Evolutionary conservation across 1,140 invertebrate genomes (phyloP).

Genomic region (Zaprionus vittiger): DNA sequence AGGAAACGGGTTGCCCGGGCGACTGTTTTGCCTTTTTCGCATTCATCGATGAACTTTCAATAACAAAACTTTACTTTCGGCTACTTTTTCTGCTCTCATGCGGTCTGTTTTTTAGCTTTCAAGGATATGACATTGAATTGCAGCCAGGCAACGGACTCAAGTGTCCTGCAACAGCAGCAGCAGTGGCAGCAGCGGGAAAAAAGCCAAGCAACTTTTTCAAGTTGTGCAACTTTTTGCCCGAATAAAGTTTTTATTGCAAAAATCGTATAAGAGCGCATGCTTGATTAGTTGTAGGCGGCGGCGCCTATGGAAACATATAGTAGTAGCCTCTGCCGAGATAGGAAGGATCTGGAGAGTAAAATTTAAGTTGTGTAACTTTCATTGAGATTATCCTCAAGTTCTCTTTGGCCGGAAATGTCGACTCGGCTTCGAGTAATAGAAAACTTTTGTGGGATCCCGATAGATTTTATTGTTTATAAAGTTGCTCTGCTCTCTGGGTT

Average conservation of each 20-base stretch:
- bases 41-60: conserved; percentile 82
- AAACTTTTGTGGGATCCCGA: background rate
- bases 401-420: conserved; percentile 11
- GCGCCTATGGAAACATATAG: conserved; percentile 1
- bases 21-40: conserved; percentile 48
- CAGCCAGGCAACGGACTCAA: conserved; percentile 57
- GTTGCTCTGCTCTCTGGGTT: background rate
- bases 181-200: background rate
- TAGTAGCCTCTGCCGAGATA: background rate
- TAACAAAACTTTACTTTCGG: conserved; percentile 64
- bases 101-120: conserved; percentile 58
- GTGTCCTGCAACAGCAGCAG: conserved; percentile 41
- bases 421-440: background rate
- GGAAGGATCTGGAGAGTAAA: background rate
- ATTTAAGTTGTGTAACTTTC: conserved; percentile 5
- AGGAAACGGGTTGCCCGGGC: conserved; percentile 5
- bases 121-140: conserved; percentile 82
- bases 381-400: conserved; percentile 4
- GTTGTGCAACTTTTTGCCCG: conserved; percentile 20
- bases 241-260: conserved; percentile 38
- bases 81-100: conserved; percentile 30
- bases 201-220: conserved; percentile 44
- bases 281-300: conserved; percentile 38
- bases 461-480: conserved; percentile 7
- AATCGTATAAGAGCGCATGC: conserved; percentile 16